Evolutionary conservation across 2,888 invertebrate genomes (phyloP).

Genomic region (Drosophila kuntzei): DNA sequence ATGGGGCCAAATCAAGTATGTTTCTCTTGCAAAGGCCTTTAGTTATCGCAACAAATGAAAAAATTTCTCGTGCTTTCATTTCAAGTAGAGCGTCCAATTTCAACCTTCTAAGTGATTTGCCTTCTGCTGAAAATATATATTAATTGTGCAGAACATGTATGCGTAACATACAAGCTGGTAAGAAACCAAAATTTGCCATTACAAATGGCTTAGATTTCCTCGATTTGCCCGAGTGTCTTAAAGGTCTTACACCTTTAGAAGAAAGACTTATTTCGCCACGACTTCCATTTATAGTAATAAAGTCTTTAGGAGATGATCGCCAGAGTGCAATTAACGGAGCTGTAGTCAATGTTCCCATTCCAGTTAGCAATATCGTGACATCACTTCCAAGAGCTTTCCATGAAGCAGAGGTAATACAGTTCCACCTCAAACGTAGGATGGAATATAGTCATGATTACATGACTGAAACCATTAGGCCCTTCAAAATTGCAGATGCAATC

Average conservation of each 20-base stretch:
- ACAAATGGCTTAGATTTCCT: slow-evolving; percentile 5
- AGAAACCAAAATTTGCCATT: slow-evolving; percentile 8
- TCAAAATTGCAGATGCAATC: slow-evolving; percentile 5
- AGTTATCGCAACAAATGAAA: background rate
- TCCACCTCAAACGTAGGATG: slow-evolving; percentile 20
- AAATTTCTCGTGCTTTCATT: background rate
- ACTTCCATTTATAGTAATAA: too few relatives aligned
- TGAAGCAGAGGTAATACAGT: slow-evolving; percentile 14
- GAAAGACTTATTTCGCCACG: background rate
- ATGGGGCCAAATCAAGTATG: slow-evolving; percentile 8
- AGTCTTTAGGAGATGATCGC: too few relatives aligned
- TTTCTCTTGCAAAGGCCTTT: background rate
- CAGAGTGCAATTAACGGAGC: background rate
- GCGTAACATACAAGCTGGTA: background rate
- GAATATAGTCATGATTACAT: slow-evolving; percentile 29
- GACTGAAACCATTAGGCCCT: slow-evolving; percentile 14
- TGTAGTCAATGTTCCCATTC: background rate
- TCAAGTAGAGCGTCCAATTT: background rate
- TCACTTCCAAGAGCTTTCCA: slow-evolving; percentile 8
- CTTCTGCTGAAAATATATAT: background rate
- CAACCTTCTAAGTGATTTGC: slow-evolving; percentile 1
- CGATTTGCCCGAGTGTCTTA: background rate
- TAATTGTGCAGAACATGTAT: background rate
- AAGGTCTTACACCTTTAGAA: too few relatives aligned
- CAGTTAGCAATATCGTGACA: background rate